Percentiles rank a stretch among this genome's conserved stretches.
phyloP scores from a whole-genome alignment of 2,113 vertebrate genomes.

The Ptilonorhynchus violaceus region DNA sequence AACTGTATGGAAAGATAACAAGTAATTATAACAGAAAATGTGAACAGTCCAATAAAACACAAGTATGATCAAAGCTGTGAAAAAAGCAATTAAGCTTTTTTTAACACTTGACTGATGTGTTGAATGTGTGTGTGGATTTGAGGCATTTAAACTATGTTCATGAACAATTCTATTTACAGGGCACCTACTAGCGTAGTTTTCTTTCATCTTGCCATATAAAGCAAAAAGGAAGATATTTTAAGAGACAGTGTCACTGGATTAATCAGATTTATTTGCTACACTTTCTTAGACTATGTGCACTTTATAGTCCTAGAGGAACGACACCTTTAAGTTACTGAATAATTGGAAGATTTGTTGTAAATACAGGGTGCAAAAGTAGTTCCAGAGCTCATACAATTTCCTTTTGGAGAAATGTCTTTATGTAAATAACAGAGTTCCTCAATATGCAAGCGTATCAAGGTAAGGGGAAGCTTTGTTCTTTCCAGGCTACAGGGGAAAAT shows the following conservation, averaged over 20 bases:
- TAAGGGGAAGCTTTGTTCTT: background rate
- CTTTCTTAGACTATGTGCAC: background rate
- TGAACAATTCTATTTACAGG: background rate
- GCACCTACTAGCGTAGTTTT: background rate
- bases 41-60: background rate
- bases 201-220: background rate
- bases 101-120: constrained; percentile 24
- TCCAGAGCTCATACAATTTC: background rate
- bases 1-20: background rate
- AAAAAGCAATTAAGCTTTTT: constrained; percentile 43
- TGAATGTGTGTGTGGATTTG: background rate
- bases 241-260: background rate
- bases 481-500: background rate
- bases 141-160: background rate
- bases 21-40: constrained; percentile 4
- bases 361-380: background rate
- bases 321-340: background rate
- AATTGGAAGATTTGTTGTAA: background rate
- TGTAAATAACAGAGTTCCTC: background rate
- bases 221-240: background rate
- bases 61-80: constrained; percentile 26
- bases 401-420: background rate
- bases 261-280: background rate
- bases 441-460: background rate
- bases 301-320: background rate